Evolutionary conservation across 2,113 vertebrate genomes (phyloP).

Genomic region (Hippoglossus stenolepis): DNA sequence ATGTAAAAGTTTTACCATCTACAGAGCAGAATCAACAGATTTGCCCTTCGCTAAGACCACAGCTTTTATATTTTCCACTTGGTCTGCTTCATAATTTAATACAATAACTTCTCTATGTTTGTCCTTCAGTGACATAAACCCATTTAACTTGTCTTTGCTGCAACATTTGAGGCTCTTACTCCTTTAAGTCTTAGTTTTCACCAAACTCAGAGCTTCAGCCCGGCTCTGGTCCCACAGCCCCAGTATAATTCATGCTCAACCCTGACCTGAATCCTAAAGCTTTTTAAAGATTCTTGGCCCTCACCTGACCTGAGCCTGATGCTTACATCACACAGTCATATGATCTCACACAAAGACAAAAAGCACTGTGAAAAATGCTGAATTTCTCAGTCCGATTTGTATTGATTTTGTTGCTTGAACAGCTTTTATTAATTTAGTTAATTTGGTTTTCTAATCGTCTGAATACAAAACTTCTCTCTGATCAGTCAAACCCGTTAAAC

Average conservation of each 20-base stretch:
- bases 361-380: not conserved
- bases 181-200: not conserved
- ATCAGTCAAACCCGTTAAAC: not conserved
- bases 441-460: not conserved
- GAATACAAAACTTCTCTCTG: not conserved
- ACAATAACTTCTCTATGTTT: too few relatives aligned
- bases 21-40: too few relatives aligned
- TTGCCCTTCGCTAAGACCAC: not conserved
- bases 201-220: not conserved
- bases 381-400: too few relatives aligned
- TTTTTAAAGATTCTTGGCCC: conserved; percentile 23
- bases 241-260: conserved; percentile 1
- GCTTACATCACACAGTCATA: conserved; percentile 53
- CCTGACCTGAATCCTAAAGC: conserved; percentile 32
- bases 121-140: not conserved
- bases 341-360: conserved; percentile 21
- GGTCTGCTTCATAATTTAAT: not conserved
- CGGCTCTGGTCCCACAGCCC: not conserved
- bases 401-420: not conserved
- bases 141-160: not conserved
- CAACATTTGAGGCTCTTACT: not conserved
- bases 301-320: conserved; percentile 46
- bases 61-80: not conserved
- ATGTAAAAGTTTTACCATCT: too few relatives aligned
- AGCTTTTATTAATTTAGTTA: not conserved